Conservation (phyloP, 2,113 vertebrate genomes). For the Rafetus swinhoei region DNA sequence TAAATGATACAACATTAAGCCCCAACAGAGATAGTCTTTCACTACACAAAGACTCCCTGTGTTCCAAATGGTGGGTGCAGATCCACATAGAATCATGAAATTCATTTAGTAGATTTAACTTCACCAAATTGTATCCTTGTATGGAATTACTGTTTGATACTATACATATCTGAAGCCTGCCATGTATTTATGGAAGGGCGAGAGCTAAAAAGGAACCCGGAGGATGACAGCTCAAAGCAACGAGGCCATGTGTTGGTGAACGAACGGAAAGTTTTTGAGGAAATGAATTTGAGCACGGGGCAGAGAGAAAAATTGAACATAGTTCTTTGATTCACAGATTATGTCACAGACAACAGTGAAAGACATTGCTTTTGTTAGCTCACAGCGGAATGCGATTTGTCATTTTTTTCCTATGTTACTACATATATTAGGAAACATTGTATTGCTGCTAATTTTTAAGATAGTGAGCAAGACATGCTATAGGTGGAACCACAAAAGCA, state of each 20-base stretch:
- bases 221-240: neutral
- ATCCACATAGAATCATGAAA: neutral
- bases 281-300: neutral
- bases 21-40: slow-evolving; percentile 47
- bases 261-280: rapidly evolving
- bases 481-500: neutral
- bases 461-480: neutral
- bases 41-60: neutral
- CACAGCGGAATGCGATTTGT: neutral
- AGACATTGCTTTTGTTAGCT: neutral
- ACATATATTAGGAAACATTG: neutral
- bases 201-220: neutral
- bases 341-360: neutral
- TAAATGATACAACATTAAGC: slow-evolving; percentile 26
- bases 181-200: rapidly evolving
- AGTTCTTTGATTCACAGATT: neutral
- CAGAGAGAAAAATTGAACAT: neutral
- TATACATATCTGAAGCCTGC: neutral
- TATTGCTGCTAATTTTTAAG: neutral
- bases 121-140: neutral
- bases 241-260: neutral
- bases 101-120: neutral
- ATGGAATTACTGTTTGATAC: rapidly evolving
- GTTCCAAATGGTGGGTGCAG: slow-evolving; percentile 1
- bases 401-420: neutral